Base-by-base conservation (phyloP, 2,113 vertebrate genomes). In the Cynocephalus volans region DNA sequence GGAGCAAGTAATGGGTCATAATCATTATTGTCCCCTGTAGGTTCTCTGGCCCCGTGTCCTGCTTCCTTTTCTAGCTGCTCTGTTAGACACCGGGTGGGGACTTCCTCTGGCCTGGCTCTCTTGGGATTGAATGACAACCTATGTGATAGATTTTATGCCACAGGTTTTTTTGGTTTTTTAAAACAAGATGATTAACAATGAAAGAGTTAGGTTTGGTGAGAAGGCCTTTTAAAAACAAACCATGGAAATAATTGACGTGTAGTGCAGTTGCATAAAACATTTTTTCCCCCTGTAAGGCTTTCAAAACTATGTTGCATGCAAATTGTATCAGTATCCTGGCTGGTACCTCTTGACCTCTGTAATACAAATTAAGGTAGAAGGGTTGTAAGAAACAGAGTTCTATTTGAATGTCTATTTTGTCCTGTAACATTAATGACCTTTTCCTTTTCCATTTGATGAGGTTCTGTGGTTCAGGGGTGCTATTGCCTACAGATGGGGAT, bases 401-500 rank as follows among this genome's bases (percentile, higher is more conserved):
- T 12, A 1, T 60, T 14, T 23, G 60, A 65, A 21, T 50, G 80
- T 14, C 14, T 67, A 65, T 73, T 76, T 56, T 58, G 58, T 92
- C 69, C 50, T 28, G 48, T 50, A 41, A 73, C 65, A 5, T 48
- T 23, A 54, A 31, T 5, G 17, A 67, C 77, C 79, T 45, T 70
- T 87, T 90, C 52, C 76, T 65, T 73, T 93, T 93, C 95, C 88
- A 67, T 88, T 26, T 89, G 92, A 80, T 3, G 85, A 60, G 75
- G 54, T 26, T 76, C 84, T 90, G 93, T 92, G 83, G 41, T 64
- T 75, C 52, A 8, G 58, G 41, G 21, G 41, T 33, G 31, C 48
- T 50, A 21, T 1, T 48, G 56, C 73, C 76, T 93, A 0, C 54
- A 41, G 31, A 12, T 4, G 10, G 41, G 10, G 26, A 62, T 45